Evolutionary conservation across 2,113 vertebrate species (phyloP), one percentile per base, ranked within the genome.

Genomic region (Epinephelus fuscoguttatus): DNA sequence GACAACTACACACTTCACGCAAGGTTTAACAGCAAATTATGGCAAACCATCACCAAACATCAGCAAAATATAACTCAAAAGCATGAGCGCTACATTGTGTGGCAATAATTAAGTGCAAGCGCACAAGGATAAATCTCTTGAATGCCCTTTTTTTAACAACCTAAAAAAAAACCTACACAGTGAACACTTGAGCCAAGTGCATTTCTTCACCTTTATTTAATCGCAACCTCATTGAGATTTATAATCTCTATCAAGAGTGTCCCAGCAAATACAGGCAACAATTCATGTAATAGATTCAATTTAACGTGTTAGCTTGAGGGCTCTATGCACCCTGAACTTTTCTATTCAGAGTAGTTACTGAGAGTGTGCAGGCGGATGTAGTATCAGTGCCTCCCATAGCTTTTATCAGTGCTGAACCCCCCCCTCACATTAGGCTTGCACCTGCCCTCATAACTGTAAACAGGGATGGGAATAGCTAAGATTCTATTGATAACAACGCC

Each of bases 41-140:
- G 4, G 15, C 30, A 40, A 49, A 71, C 6, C 25, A 19, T 17
- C 63, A 67, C 19, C 10, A 47, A 53, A 77, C 30, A 55, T 67
- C 33, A 55, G 25, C 33, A 27, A 75, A 53, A 55, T 14, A 21
- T 1, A 7, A 70, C 42, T 75, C 27, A 15, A 55, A 60, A 40
- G 30, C 68, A 40, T 40, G 30, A 81, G 55, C n/a, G n/a, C 73
- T 70, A 71, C 63, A 86, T 91, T 75, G 79, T 91, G 84, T 81
- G 67, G 73, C 2, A 81, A 47, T n/a, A 52, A 60, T 17, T 4
- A 61, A 6, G 23, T 42, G n/a, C 23, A 50, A 49, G 10, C 21
- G 66, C 45, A 40, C 60, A 78, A 73, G 75, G 53, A 33, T 50
- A 23, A 56, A 78, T 13, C 47, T 45, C 56, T 67, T 67, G 27